A percentile compares a stretch with the other conserved stretches of the same genome.
Conservation (phyloP, 2,888 invertebrate genomes). For the Spialia ferax region DNA sequence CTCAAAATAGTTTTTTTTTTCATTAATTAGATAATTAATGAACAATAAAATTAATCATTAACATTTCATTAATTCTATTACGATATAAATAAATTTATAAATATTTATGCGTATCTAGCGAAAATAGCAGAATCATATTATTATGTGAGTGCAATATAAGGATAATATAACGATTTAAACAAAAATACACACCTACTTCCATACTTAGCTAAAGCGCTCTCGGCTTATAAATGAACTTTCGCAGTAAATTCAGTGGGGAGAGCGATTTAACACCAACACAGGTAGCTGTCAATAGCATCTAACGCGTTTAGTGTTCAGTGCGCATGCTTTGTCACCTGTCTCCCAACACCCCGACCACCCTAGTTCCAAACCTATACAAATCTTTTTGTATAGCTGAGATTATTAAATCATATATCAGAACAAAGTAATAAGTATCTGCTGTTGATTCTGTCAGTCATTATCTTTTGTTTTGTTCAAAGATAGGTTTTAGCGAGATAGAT, state of each 20-base stretch:
- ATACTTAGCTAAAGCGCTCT: neutral
- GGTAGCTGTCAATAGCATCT: conserved; percentile 30
- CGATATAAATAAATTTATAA: too few species aligned
- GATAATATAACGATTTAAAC: neutral
- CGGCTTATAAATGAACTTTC: neutral
- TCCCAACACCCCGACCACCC: conserved; percentile 29
- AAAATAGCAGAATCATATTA: too few species aligned
- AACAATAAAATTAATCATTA: too few species aligned
- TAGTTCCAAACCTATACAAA: conserved; percentile 21
- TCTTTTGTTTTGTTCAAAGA: neutral
- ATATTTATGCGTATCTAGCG: too few species aligned
- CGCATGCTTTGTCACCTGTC: conserved; percentile 36
- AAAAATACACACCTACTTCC: neutral
- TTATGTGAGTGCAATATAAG: too few species aligned
- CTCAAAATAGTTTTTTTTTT: too few species aligned
- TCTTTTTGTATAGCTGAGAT: conserved; percentile 27
- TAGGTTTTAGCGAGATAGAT: too few species aligned
- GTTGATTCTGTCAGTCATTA: neutral
- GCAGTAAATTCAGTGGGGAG: neutral
- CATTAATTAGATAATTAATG: too few species aligned
- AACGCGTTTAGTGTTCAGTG: conserved; percentile 36
- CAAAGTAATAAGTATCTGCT: conserved; percentile 16
- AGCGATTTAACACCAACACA: conserved; percentile 21
- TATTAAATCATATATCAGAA: conserved; percentile 25
- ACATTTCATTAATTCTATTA: too few species aligned